phyloP scores from a whole-genome alignment of 2,888 invertebrate genomes.

The Mimumesa dahlbomi region DNA sequence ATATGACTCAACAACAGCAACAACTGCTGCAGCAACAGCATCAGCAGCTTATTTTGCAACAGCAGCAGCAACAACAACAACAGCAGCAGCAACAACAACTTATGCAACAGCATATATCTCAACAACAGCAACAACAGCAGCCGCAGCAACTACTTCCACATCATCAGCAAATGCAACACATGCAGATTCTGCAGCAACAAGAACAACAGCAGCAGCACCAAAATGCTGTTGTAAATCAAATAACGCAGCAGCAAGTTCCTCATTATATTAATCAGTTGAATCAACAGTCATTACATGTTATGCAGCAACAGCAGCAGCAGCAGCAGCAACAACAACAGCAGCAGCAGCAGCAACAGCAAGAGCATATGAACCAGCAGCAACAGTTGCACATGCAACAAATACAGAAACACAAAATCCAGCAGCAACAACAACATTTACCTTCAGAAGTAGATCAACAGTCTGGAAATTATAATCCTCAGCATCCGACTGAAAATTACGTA shows the following conservation, averaged over 20 bases:
- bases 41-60: constrained; percentile 67
- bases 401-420: constrained; percentile 69
- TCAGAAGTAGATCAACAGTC: constrained; percentile 66
- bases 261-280: constrained; percentile 74
- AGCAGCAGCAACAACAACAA: constrained; percentile 73
- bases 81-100: constrained; percentile 69
- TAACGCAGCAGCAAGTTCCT: constrained; percentile 70
- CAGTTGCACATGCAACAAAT: constrained; percentile 73
- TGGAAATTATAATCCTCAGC: constrained; percentile 65
- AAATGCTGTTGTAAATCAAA: constrained; percentile 70
- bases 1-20: constrained; percentile 72
- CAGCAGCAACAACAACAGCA: constrained; percentile 72
- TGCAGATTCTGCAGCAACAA: constrained; percentile 68
- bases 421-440: constrained; percentile 64
- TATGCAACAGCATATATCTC: constrained; percentile 68
- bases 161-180: constrained; percentile 71
- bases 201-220: constrained; percentile 70
- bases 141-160: constrained; percentile 64
- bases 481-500: constrained; percentile 68
- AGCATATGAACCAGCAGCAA: constrained; percentile 72
- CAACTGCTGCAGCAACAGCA: constrained; percentile 71
- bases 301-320: constrained; percentile 73
- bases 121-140: constrained; percentile 66
- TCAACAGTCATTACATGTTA: constrained; percentile 69
- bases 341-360: constrained; percentile 66